These are phyloP conservation scores for Holothuria leucospilota DNA, from an alignment of 53 echinoderm and acorn worm species.

Conservation along the genomic window DNA sequence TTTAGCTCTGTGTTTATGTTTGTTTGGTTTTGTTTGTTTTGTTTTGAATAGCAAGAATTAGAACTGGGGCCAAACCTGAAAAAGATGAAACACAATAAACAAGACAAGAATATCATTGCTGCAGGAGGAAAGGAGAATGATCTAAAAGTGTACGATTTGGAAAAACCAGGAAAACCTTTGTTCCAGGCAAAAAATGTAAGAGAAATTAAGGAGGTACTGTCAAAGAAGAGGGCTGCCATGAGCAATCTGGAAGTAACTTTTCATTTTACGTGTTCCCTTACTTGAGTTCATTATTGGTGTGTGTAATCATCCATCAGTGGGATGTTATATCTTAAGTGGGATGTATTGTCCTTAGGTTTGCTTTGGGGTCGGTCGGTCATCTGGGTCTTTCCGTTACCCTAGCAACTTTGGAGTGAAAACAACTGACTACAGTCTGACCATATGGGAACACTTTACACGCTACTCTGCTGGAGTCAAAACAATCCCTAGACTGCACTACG, in stretches of 20 bases:
- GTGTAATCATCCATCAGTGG: neutral
- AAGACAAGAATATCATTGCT: conserved; percentile 80
- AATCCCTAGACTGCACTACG: too few species aligned
- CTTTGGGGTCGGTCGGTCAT: too few species aligned
- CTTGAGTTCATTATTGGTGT: neutral
- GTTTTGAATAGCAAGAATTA: conserved; percentile 66
- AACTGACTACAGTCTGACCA: too few species aligned
- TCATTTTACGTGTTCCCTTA: neutral
- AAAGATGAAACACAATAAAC: conserved; percentile 78
- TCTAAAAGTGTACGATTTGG: conserved; percentile 89
- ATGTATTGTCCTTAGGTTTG: too few species aligned
- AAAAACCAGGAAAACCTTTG: conserved; percentile 73
- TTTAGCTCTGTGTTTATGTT: too few species aligned
- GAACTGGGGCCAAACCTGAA: conserved; percentile 75
- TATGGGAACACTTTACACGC: too few species aligned
- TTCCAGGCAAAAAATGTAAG: conserved; percentile 96
- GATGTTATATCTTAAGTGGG: too few species aligned
- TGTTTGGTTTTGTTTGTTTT: too few species aligned
- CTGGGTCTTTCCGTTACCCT: too few species aligned
- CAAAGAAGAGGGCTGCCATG: too few species aligned
- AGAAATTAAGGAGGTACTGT: neutral
- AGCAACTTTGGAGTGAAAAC: too few species aligned
- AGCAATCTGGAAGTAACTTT: neutral
- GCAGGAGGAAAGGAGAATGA: conserved; percentile 96
- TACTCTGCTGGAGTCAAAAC: too few species aligned